Evolutionary conservation across 1,140 invertebrate species (phyloP).

Genomic region (Nephila pilipes): DNA sequence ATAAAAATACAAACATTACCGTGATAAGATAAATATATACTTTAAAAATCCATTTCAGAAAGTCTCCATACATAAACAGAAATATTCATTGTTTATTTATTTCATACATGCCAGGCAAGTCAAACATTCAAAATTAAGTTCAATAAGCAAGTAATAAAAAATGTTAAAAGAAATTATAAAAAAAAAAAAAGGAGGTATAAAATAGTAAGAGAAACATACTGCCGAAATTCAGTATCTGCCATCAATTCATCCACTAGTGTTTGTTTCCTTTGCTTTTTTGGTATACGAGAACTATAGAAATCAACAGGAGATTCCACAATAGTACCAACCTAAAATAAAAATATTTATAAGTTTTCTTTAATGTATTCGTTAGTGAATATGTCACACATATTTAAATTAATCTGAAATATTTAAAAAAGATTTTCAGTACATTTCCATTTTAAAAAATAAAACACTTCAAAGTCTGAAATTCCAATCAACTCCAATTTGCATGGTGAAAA

Average conservation of each 20-base stretch:
- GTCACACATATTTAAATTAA: too few relatives aligned
- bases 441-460: too few relatives aligned
- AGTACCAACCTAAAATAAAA: slow-evolving; percentile 83
- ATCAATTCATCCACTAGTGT: slow-evolving; percentile 96
- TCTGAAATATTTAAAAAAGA: too few relatives aligned
- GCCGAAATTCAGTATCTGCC: slow-evolving; percentile 92
- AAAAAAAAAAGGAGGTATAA: too few relatives aligned
- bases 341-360: not conserved
- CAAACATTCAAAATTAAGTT: not conserved
- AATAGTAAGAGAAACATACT: slow-evolving; percentile 83
- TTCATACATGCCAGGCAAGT: not conserved
- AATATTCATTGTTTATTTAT: not conserved
- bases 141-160: not conserved
- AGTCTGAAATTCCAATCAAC: too few relatives aligned
- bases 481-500: too few relatives aligned
- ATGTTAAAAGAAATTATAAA: too few relatives aligned
- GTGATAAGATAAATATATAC: not conserved
- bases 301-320: slow-evolving; percentile 84
- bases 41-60: too few relatives aligned
- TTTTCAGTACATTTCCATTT: too few relatives aligned
- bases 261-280: slow-evolving; percentile 91
- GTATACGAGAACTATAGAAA: slow-evolving; percentile 86
- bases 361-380: too few relatives aligned
- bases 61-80: not conserved
- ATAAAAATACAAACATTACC: too few relatives aligned